phyloP scores from a whole-genome alignment of 2,113 vertebrate species.

The Loxodonta africana region DNA sequence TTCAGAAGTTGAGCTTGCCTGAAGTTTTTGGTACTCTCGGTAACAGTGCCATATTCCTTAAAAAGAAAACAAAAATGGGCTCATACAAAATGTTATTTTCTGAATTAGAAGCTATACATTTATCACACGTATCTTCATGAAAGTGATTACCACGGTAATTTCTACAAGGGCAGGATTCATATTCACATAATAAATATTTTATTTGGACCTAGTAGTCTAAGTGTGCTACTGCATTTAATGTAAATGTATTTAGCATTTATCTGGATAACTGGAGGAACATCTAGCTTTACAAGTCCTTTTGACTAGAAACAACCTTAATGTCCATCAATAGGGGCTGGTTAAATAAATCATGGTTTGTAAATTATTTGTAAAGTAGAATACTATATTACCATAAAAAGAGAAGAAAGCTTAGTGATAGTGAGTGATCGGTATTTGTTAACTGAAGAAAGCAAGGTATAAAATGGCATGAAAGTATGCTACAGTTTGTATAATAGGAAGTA shows the following conservation, averaged over 20 bases:
- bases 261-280: not conserved
- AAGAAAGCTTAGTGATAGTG: not conserved
- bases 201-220: not conserved
- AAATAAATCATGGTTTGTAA: not conserved
- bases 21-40: slow-evolving; percentile 91
- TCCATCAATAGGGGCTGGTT: not conserved
- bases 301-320: not conserved
- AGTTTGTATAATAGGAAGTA: not conserved
- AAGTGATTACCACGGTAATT: not conserved
- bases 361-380: not conserved
- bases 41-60: slow-evolving; percentile 96
- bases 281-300: slow-evolving; percentile 5
- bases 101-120: not conserved
- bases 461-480: not conserved
- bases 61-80: slow-evolving; percentile 76
- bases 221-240: not conserved
- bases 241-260: not conserved
- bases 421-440: slow-evolving; percentile 20
- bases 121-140: not conserved
- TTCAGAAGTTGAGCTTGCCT: slow-evolving; percentile 88
- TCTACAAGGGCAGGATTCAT: slow-evolving; percentile 24
- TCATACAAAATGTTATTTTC: slow-evolving; percentile 58
- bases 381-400: not conserved
- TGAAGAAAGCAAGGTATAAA: not conserved
- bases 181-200: slow-evolving; percentile 3